Evolutionary conservation across 92 coral and sea anemone species (phyloP).

Genomic region (Micromussa lordhowensis): DNA sequence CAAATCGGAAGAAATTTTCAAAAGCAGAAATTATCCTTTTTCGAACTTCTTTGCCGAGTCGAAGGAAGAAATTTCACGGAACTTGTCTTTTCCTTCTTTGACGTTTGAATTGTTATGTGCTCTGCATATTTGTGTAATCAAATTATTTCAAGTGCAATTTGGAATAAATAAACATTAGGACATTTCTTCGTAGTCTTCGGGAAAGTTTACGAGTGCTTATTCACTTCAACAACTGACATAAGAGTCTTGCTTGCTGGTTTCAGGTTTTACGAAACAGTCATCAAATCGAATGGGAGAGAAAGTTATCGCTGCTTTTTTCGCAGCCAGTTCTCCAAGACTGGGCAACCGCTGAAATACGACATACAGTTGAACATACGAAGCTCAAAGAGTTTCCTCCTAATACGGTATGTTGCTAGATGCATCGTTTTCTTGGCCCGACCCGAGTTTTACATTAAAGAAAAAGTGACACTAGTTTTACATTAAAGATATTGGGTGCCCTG

Average conservation of each 20-base stretch:
- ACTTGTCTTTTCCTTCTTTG: background rate
- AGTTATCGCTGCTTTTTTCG: conserved; percentile 73
- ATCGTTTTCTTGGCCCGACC: background rate
- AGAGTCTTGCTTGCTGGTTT: background rate
- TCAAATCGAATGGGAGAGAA: conserved; percentile 90
- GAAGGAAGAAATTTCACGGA: background rate
- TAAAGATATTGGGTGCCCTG: too few relatives aligned
- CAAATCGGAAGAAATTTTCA: background rate
- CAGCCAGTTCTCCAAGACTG: conserved; percentile 76
- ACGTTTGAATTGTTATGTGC: too few relatives aligned
- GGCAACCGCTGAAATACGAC: conserved; percentile 73
- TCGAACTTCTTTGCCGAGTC: background rate
- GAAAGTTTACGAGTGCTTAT: too few relatives aligned
- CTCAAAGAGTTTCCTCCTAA: conserved; percentile 80
- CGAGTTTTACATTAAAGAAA: too few relatives aligned
- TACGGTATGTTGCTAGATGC: conserved; percentile 57
- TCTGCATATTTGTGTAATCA: too few relatives aligned
- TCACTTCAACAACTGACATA: background rate
- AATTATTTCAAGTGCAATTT: too few relatives aligned
- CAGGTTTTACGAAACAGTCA: conserved; percentile 96
- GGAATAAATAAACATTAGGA: too few relatives aligned
- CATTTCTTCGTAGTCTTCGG: too few relatives aligned
- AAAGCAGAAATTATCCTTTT: background rate
- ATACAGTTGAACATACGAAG: conserved; percentile 78
- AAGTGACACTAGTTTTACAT: too few relatives aligned